phyloP scores from a whole-genome alignment of 2,888 invertebrate genomes.

The Plusia festucae region DNA sequence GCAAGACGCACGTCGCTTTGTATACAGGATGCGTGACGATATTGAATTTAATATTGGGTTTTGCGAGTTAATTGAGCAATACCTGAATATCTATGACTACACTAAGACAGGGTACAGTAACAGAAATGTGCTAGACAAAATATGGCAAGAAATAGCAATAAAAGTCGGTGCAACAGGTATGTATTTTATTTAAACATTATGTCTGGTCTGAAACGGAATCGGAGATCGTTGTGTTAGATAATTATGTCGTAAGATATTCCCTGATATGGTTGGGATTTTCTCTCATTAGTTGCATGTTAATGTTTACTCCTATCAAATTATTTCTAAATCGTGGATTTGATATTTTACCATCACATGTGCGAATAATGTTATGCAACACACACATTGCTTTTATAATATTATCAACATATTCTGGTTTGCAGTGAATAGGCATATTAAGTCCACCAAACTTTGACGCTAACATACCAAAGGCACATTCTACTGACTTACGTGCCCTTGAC shows the following conservation, averaged over 20 bases:
- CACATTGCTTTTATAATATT: conserved; percentile 42
- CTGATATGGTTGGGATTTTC: conserved; percentile 43
- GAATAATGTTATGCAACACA: conserved; percentile 44
- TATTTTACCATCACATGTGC: conserved; percentile 43
- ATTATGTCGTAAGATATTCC: conserved; percentile 50
- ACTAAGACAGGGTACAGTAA: conserved; percentile 42
- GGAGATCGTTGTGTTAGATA: conserved; percentile 39
- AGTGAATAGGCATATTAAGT: conserved; percentile 29
- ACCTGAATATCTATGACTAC: conserved; percentile 40
- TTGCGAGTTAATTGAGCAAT: conserved; percentile 7
- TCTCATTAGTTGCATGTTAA: conserved; percentile 28
- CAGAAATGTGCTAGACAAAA: conserved; percentile 48
- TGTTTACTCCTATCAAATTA: conserved; percentile 39
- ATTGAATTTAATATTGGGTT: background rate
- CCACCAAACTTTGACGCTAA: conserved; percentile 30
- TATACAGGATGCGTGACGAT: conserved; percentile 20
- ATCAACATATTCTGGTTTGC: conserved; percentile 31
- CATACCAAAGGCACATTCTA: conserved; percentile 43
- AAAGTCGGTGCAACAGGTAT: conserved; percentile 38
- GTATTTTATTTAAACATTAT: conserved; percentile 38
- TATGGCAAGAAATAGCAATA: conserved; percentile 41
- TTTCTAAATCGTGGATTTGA: conserved; percentile 42
- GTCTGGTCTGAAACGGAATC: conserved; percentile 47
- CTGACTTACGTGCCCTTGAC: conserved; percentile 33
- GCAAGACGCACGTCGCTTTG: conserved; percentile 41